These are phyloP conservation scores for Protobothrops flavoviridis DNA, from an alignment of 2,113 vertebrate genomes.

Conservation along the genomic window DNA sequence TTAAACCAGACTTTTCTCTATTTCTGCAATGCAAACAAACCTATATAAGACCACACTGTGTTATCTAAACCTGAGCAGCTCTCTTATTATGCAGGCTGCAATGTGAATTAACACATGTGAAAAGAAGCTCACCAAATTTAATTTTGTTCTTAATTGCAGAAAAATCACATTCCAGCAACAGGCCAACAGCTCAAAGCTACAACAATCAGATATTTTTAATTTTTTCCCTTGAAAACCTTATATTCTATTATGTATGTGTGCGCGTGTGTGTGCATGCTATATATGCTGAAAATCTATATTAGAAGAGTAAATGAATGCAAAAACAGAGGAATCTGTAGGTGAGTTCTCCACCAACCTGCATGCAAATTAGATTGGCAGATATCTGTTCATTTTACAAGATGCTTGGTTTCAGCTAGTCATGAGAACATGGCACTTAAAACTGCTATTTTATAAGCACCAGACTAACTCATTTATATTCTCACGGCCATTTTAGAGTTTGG, in stretches of 20 bases:
- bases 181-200: not conserved
- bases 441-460: not conserved
- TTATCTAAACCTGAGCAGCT: conserved; percentile 45
- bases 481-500: not conserved
- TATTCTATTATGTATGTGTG: too few relatives aligned
- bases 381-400: not conserved
- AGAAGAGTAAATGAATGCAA: not conserved
- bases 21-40: conserved; percentile 19
- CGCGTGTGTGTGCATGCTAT: too few relatives aligned
- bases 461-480: not conserved
- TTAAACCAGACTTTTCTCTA: not conserved
- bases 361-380: not conserved
- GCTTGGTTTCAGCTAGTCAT: not conserved
- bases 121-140: conserved; percentile 57
- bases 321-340: not conserved
- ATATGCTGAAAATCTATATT: not conserved
- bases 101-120: conserved; percentile 57
- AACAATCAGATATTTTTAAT: not conserved
- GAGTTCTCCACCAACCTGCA: not conserved
- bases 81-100: conserved; percentile 33
- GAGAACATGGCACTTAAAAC: not conserved
- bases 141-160: not conserved
- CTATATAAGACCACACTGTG: conserved; percentile 56
- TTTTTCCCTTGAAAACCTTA: not conserved
- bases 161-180: not conserved